Evolutionary conservation across 1,140 invertebrate genomes (phyloP).

Genomic region (Nymphalis io): DNA sequence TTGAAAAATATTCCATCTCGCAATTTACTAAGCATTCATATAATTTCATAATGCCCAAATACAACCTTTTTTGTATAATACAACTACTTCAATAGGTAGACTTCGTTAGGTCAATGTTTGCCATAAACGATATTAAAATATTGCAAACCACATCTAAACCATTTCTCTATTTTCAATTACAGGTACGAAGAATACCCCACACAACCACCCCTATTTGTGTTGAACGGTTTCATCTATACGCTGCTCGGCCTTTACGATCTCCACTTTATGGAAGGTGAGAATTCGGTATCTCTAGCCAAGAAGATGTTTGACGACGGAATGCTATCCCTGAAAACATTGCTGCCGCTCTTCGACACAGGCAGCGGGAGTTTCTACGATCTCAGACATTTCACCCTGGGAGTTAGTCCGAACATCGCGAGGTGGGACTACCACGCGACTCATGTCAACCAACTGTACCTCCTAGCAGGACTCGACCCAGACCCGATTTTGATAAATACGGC

Average conservation of each 20-base stretch:
- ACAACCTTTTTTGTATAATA: too few relatives aligned
- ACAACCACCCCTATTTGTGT: constrained; percentile 94
- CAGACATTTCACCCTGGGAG: constrained; percentile 93
- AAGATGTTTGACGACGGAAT: constrained; percentile 93
- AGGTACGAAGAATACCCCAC: constrained; percentile 99
- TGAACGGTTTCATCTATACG: constrained; percentile 99
- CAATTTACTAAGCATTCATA: too few relatives aligned
- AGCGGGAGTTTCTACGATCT: constrained; percentile 98
- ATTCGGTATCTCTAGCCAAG: constrained; percentile 85
- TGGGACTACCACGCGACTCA: constrained; percentile 99
- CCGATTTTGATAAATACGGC: constrained; percentile 92
- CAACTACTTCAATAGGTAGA: too few relatives aligned
- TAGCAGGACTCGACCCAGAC: constrained; percentile 93
- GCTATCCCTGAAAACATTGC: constrained; percentile 92
- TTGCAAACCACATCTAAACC: too few relatives aligned
- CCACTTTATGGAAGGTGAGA: constrained; percentile 83
- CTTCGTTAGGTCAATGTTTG: too few relatives aligned
- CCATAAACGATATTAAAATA: too few relatives aligned
- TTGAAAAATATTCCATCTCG: too few relatives aligned
- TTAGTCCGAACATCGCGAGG: constrained; percentile 94
- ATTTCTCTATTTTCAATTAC: constrained; percentile 27
- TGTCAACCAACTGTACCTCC: constrained; percentile 95
- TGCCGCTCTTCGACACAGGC: constrained; percentile 97
- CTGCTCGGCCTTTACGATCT: constrained; percentile 97
- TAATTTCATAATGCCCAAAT: too few relatives aligned